A percentile compares a stretch with the other conserved stretches of the same genome.
Conservation (phyloP, 1,140 invertebrate species). For the Drosophila lini region DNA sequence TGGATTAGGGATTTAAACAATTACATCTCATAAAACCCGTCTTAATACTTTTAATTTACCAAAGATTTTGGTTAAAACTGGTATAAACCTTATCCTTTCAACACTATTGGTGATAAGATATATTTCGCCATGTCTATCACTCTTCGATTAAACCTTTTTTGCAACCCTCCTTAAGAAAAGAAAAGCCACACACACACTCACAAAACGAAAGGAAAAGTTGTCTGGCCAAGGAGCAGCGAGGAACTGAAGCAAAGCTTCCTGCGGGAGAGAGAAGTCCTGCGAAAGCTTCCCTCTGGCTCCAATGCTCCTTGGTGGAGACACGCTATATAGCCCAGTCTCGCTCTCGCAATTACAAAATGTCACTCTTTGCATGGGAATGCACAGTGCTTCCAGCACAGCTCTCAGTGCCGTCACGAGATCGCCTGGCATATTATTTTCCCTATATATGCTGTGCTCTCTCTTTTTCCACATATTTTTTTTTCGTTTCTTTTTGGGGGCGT, state of each 20-base stretch:
- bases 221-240: constrained; percentile 69
- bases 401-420: constrained; percentile 13
- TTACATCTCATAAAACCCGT: neutral
- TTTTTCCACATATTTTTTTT: constrained; percentile 1
- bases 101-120: constrained; percentile 1
- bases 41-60: neutral
- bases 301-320: neutral
- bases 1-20: too few relatives aligned
- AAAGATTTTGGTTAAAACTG: neutral
- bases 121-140: neutral
- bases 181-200: constrained; percentile 39
- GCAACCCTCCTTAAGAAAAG: constrained; percentile 7
- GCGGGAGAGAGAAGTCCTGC: constrained; percentile 46
- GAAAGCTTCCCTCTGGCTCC: constrained; percentile 51
- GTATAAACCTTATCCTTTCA: neutral
- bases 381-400: constrained; percentile 5
- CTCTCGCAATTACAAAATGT: constrained; percentile 70
- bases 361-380: constrained; percentile 78
- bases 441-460: constrained; percentile 8
- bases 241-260: constrained; percentile 75
- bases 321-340: constrained; percentile 7
- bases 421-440: constrained; percentile 8
- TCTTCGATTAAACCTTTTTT: constrained; percentile 9
- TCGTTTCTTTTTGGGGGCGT: constrained; percentile 61
- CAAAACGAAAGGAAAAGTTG: constrained; percentile 75